Conservation (phyloP, 2,113 vertebrate genomes). For the Calonectris borealis region DNA sequence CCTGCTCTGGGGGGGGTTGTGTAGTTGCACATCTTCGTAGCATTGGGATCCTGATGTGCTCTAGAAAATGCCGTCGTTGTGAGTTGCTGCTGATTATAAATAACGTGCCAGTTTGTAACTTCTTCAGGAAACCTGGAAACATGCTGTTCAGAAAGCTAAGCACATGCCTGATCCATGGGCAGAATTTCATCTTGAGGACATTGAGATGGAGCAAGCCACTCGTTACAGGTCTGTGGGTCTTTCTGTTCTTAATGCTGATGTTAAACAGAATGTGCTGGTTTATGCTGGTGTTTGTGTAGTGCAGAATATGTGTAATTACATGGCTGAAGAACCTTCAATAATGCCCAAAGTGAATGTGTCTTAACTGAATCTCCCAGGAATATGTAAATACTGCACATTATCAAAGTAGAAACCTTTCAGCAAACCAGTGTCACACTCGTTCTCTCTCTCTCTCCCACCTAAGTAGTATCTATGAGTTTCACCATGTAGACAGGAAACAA, state of each 20-base stretch:
- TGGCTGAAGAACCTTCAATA: not conserved
- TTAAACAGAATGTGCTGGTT: not conserved
- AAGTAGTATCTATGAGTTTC: not conserved
- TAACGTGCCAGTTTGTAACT: not conserved
- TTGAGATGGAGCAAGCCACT: slow-evolving; percentile 82
- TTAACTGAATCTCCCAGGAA: not conserved
- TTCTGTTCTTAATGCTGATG: not conserved
- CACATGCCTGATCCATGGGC: slow-evolving; percentile 98
- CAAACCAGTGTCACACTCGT: not conserved
- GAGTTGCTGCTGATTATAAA: not conserved
- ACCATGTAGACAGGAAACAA: not conserved
- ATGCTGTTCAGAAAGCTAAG: slow-evolving; percentile 93
- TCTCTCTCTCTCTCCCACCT: not conserved
- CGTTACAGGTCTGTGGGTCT: slow-evolving; percentile 86
- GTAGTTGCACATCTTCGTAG: not conserved
- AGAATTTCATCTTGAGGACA: slow-evolving; percentile 92
- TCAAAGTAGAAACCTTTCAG: not conserved
- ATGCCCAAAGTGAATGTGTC: not conserved
- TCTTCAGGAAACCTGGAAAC: slow-evolving; percentile 88
- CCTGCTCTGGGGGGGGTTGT: not conserved
- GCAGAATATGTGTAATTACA: not conserved
- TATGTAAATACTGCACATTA: not conserved
- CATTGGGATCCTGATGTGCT: not conserved
- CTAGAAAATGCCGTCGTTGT: not conserved
- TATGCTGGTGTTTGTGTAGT: not conserved